phyloP scores from a whole-genome alignment of 2,888 invertebrate species.

The Melitaea athalia region DNA sequence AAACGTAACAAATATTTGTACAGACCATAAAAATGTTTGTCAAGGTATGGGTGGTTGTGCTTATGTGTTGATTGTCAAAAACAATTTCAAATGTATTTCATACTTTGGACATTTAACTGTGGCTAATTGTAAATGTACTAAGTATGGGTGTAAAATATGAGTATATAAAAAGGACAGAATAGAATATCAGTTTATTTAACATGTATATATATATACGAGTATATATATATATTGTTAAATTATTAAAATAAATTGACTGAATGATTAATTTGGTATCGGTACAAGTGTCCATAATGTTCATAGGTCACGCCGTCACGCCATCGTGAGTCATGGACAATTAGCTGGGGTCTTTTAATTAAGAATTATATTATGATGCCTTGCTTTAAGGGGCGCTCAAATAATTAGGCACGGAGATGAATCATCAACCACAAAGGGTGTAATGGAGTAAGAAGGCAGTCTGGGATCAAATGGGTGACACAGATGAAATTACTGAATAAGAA shows the following conservation, averaged over 20 bases:
- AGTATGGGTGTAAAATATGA: no score
- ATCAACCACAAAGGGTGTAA: slow-evolving; percentile 72
- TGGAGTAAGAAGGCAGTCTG: slow-evolving; percentile 63
- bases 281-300: slow-evolving; percentile 16
- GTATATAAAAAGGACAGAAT: no score
- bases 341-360: slow-evolving; percentile 70
- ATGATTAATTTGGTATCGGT: neutral
- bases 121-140: no score
- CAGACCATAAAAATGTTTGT: no score
- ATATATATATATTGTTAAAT: neutral
- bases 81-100: no score
- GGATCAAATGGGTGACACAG: slow-evolving; percentile 47
- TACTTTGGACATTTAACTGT: no score
- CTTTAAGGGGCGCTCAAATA: slow-evolving; percentile 66
- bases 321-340: slow-evolving; percentile 66
- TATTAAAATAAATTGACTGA: neutral
- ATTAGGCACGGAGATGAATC: slow-evolving; percentile 70
- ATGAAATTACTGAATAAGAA: slow-evolving; percentile 18
- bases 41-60: no score
- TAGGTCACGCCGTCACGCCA: neutral
- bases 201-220: no score
- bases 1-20: no score
- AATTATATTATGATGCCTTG: slow-evolving; percentile 70
- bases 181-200: no score
- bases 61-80: no score